Evolutionary conservation across 2,797 vertebrate genomes (phyloP).

Genomic region (Rhincodon typus): DNA sequence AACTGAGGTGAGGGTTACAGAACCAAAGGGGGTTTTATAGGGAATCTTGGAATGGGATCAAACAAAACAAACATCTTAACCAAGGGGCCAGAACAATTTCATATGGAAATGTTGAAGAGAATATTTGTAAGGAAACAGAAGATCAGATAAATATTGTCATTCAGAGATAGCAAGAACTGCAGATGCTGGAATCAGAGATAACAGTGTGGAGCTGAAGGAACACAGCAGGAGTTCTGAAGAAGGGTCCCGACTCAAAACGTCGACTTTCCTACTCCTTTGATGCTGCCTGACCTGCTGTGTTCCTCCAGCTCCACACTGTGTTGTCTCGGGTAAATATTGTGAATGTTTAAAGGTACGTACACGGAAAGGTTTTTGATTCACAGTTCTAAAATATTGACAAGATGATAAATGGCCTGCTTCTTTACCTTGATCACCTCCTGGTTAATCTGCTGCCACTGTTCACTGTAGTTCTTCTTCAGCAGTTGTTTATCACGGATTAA

Average conservation of each 20-base stretch:
- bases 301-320: no score
- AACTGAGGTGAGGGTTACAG: no score
- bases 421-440: conserved; percentile 79
- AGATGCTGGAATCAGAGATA: no score
- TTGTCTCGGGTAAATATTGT: not conserved
- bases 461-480: conserved; percentile 73
- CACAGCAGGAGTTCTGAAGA: no score
- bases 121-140: not conserved
- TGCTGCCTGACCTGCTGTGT: no score
- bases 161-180: no score
- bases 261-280: no score
- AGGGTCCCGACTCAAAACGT: no score
- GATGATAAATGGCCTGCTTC: not conserved
- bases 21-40: not conserved
- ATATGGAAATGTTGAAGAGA: not conserved
- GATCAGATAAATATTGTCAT: not conserved
- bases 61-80: not conserved
- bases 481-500: conserved; percentile 92
- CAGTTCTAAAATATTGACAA: not conserved
- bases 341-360: not conserved
- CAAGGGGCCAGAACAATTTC: not conserved
- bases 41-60: not conserved
- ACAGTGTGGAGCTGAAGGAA: no score
- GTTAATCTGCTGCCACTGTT: conserved; percentile 80
- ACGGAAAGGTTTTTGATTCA: not conserved